Conservation (phyloP, 2,888 invertebrate genomes). For the Aphidius colemani region DNA sequence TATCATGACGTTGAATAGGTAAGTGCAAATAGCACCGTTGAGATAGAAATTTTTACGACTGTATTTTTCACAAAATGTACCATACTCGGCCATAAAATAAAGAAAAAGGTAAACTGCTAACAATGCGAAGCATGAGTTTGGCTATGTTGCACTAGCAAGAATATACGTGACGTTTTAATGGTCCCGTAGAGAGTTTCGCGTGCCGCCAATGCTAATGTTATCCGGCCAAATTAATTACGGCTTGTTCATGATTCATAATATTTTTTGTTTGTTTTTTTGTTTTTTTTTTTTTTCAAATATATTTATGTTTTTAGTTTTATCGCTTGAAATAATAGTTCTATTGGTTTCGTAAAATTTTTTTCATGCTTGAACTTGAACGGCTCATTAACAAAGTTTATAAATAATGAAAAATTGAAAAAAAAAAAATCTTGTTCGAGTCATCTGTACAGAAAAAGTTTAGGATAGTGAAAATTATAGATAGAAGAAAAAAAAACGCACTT, state of each 20-base stretch:
- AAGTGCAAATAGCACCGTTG: too few species aligned
- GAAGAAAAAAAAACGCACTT: too few species aligned
- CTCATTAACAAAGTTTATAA: not conserved
- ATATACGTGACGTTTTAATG: conserved; percentile 53
- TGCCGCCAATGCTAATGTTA: conserved; percentile 49
- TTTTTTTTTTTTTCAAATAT: conserved; percentile 30
- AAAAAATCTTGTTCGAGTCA: conserved; percentile 2
- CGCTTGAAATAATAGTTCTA: conserved; percentile 24
- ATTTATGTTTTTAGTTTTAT: conserved; percentile 16
- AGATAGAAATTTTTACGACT: too few species aligned
- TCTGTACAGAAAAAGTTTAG: not conserved
- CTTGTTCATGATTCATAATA: conserved; percentile 51
- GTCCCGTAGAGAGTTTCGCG: conserved; percentile 50
- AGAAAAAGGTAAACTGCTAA: conserved; percentile 38
- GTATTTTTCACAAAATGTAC: not conserved
- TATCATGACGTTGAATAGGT: too few species aligned
- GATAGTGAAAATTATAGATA: too few species aligned
- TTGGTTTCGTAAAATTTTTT: conserved; percentile 37
- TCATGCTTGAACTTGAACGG: not conserved
- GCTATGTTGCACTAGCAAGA: conserved; percentile 38
- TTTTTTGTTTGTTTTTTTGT: conserved; percentile 21
- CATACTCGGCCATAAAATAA: conserved; percentile 18
- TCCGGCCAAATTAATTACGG: conserved; percentile 52
- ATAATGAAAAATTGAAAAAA: not conserved
- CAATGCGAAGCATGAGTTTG: conserved; percentile 38